Conservation (phyloP, 2,888 invertebrate genomes). For the Eilema depressum region DNA sequence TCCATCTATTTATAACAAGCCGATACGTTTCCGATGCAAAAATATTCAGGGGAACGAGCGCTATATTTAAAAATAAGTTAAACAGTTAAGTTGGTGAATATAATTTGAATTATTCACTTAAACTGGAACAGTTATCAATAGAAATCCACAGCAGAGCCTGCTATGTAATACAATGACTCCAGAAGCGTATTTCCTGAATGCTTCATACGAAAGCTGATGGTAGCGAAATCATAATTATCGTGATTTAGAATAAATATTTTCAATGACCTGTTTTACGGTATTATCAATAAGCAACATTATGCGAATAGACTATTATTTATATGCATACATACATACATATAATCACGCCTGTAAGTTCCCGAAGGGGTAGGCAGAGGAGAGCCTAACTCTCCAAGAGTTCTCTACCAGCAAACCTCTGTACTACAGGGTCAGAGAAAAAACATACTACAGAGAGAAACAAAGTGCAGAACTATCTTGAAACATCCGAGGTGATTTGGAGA, state of each 20-base stretch:
- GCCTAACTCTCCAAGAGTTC: too few relatives aligned
- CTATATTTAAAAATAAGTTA: background rate
- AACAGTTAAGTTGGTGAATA: background rate
- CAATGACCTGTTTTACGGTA: background rate
- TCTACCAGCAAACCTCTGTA: too few relatives aligned
- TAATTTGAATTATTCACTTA: background rate
- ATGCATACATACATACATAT: too few relatives aligned
- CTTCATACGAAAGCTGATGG: background rate
- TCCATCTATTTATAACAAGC: too few relatives aligned
- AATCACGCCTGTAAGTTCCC: too few relatives aligned
- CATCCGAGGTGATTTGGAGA: too few relatives aligned
- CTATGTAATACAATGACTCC: too few relatives aligned
- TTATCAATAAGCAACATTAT: background rate
- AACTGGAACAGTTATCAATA: background rate
- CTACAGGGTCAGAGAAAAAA: too few relatives aligned
- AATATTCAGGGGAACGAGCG: background rate
- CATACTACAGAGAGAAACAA: too few relatives aligned
- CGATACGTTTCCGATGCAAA: background rate
- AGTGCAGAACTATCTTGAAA: too few relatives aligned
- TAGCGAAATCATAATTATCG: conserved; percentile 1
- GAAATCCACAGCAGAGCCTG: background rate
- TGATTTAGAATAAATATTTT: background rate
- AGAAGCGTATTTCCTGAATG: background rate
- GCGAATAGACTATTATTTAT: background rate
- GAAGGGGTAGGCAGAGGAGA: too few relatives aligned